These are phyloP conservation scores for Ploceus nigricollis DNA, from an alignment of 2,113 vertebrate genomes.

Conservation along the genomic window DNA sequence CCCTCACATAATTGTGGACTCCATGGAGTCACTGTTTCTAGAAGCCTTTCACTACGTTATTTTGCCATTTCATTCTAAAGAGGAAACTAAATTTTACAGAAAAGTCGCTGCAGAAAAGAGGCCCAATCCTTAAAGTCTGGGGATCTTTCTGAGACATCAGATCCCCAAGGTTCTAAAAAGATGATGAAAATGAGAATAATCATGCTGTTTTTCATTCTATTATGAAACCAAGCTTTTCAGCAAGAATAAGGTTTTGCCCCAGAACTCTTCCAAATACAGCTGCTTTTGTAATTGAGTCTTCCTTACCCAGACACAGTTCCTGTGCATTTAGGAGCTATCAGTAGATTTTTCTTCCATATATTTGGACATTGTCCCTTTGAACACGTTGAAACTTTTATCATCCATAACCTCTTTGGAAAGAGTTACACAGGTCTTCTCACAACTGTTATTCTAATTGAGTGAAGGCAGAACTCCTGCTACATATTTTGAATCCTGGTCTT, in stretches of 20 bases:
- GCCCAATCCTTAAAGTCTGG: not conserved
- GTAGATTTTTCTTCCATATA: not conserved
- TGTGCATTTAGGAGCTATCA: not conserved
- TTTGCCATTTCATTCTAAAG: not conserved
- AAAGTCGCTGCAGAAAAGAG: not conserved
- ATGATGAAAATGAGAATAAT: not conserved
- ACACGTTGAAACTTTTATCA: rapidly evolving
- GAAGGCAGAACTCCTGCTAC: not conserved
- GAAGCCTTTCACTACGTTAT: not conserved
- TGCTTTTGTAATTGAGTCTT: not conserved
- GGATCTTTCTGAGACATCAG: not conserved
- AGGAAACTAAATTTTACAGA: not conserved
- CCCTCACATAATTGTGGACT: not conserved
- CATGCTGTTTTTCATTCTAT: not conserved
- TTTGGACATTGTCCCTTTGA: not conserved
- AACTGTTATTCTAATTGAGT: not conserved
- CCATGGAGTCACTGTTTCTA: not conserved
- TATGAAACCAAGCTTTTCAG: not conserved
- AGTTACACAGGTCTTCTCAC: not conserved
- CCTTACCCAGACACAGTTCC: not conserved
- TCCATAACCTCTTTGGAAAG: not conserved
- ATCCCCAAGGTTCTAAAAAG: not conserved
- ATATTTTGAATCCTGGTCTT: not conserved
- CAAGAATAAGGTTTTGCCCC: not conserved
- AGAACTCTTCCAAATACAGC: not conserved